phyloP scores from a whole-genome alignment of 2,113 vertebrate genomes.

The Thryonomys swinderianus region DNA sequence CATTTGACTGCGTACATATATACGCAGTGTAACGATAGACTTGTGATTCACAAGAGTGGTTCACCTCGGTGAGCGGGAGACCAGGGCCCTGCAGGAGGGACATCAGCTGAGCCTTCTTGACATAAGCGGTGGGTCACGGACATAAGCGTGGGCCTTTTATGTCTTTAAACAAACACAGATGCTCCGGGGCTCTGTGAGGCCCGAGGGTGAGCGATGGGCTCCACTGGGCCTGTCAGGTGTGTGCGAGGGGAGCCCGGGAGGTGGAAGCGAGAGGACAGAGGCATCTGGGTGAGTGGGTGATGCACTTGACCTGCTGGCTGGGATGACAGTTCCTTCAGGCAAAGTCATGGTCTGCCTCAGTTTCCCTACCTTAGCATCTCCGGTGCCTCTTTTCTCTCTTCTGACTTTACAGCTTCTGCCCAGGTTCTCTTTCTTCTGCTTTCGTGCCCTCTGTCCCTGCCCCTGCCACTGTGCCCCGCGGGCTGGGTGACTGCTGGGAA shows the following conservation, averaged over 20 bases:
- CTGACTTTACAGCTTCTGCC: not conserved
- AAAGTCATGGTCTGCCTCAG: not conserved
- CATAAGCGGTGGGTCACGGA: not conserved
- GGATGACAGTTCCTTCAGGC: not conserved
- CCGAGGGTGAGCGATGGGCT: rapidly evolving
- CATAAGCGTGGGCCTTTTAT: not conserved
- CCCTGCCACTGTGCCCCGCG: rapidly evolving
- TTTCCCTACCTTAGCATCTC: not conserved
- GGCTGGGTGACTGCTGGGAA: rapidly evolving
- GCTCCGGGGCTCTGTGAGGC: not conserved
- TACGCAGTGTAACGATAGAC: not conserved
- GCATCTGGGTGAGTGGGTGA: not conserved
- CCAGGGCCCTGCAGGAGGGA: not conserved
- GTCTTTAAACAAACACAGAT: not conserved
- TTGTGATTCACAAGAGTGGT: not conserved
- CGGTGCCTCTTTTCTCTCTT: too few species aligned
- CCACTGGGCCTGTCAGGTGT: not conserved
- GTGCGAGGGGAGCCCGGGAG: too few species aligned
- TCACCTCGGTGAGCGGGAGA: not conserved
- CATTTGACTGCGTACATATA: rapidly evolving
- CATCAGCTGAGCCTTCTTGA: not conserved
- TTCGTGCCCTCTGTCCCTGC: not conserved
- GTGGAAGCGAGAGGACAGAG: too few species aligned
- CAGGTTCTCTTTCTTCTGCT: not conserved
- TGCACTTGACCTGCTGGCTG: not conserved